Evolutionary conservation across 1,140 invertebrate species (phyloP).

Genomic region (Elymnias hypermnestra): DNA sequence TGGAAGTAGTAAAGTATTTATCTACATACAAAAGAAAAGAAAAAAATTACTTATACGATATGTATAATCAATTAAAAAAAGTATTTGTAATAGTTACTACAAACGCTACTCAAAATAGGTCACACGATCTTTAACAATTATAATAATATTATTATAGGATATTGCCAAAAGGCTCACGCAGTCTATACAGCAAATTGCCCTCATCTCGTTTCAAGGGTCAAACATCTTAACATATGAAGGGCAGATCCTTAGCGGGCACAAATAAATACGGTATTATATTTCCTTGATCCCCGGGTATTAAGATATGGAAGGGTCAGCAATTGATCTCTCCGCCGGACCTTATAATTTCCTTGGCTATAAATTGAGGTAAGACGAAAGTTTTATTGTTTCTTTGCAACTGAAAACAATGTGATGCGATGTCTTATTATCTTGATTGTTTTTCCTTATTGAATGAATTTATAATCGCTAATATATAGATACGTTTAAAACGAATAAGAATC

Average conservation of each 20-base stretch:
- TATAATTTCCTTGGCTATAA: constrained; percentile 43
- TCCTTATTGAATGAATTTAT: too few species aligned
- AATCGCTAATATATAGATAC: too few species aligned
- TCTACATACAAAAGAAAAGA: too few species aligned
- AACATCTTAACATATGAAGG: constrained; percentile 65
- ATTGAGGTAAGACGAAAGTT: constrained; percentile 50
- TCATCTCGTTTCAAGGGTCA: constrained; percentile 64
- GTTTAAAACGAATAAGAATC: too few species aligned
- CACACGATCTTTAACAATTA: background rate
- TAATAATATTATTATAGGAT: constrained; percentile 9
- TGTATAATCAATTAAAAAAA: too few species aligned
- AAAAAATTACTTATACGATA: too few species aligned
- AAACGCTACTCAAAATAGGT: too few species aligned
- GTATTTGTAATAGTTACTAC: too few species aligned
- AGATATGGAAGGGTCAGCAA: constrained; percentile 62
- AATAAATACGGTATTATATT: constrained; percentile 71
- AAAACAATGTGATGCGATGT: too few species aligned
- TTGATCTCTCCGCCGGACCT: constrained; percentile 36
- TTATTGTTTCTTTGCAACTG: constrained; percentile 42
- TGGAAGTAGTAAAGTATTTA: too few species aligned
- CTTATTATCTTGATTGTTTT: too few species aligned
- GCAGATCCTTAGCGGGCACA: constrained; percentile 65
- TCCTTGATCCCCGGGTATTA: constrained; percentile 64
- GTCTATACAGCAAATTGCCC: constrained; percentile 56
- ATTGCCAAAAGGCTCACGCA: constrained; percentile 34